Conservation (phyloP, 2,888 invertebrate genomes). For the Caenorhabditis sp. region DNA sequence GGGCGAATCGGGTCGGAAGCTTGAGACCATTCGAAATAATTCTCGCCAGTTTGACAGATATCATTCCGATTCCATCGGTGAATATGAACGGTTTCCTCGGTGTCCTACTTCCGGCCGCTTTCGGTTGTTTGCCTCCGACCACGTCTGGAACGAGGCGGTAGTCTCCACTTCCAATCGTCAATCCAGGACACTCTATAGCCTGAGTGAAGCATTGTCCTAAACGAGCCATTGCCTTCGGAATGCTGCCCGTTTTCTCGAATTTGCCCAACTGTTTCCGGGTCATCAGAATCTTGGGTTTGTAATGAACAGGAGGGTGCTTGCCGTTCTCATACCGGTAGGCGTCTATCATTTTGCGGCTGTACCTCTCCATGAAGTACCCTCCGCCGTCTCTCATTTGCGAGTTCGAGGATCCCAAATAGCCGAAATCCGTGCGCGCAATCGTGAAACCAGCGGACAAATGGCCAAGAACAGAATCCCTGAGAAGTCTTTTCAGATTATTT, state of each 20-base stretch:
- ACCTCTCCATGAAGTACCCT: slow-evolving; percentile 68
- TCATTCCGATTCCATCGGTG: slow-evolving; percentile 73
- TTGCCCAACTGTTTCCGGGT: slow-evolving; percentile 37
- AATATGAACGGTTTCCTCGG: slow-evolving; percentile 48
- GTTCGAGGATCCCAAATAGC: slow-evolving; percentile 77
- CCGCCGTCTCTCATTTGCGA: slow-evolving; percentile 78
- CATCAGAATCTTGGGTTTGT: slow-evolving; percentile 23
- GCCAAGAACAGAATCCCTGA: slow-evolving; percentile 46
- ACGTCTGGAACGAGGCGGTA: slow-evolving; percentile 6
- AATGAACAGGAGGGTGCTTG: neutral
- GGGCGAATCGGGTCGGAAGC: neutral
- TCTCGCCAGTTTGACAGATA: slow-evolving; percentile 41
- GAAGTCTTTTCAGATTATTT: slow-evolving; percentile 36
- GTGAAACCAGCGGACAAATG: slow-evolving; percentile 62
- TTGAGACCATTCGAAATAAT: slow-evolving; percentile 1
- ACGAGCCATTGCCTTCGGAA: slow-evolving; percentile 79
- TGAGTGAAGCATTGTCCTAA: slow-evolving; percentile 79
- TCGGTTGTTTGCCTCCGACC: slow-evolving; percentile 36
- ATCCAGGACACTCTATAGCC: slow-evolving; percentile 11
- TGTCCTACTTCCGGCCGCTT: no score
- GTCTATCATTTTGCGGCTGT: neutral
- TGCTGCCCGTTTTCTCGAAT: slow-evolving; percentile 46
- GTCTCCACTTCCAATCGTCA: neutral
- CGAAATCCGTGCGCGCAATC: slow-evolving; percentile 62
- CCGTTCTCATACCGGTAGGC: neutral